Evolutionary conservation across 2,797 vertebrate genomes (phyloP).

Genomic region (Pseudochirops cupreus): DNA sequence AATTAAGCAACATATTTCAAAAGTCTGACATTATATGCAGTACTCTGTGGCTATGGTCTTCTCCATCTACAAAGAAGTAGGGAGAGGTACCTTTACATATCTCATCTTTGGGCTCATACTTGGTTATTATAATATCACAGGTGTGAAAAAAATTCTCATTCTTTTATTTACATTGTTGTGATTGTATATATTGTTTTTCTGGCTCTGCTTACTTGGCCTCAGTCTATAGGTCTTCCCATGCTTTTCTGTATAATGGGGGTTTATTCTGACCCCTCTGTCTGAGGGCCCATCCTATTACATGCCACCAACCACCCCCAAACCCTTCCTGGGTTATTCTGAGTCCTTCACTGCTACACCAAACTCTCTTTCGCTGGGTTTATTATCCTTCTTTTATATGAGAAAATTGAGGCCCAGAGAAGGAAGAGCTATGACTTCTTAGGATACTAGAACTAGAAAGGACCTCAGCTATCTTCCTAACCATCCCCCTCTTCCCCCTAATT

Average conservation of each 20-base stretch:
- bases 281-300: background rate
- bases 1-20: background rate
- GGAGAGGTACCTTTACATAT: background rate
- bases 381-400: background rate
- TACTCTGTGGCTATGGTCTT: background rate
- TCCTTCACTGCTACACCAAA: background rate
- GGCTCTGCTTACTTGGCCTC: background rate
- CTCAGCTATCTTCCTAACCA: background rate
- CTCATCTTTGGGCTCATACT: background rate
- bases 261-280: background rate
- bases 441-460: background rate
- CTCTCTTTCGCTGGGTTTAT: background rate
- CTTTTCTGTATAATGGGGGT: background rate
- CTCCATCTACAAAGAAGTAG: background rate
- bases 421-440: background rate
- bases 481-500: background rate
- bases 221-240: background rate
- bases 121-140: background rate
- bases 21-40: background rate
- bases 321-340: background rate
- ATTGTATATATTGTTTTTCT: background rate
- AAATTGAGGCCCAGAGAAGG: background rate
- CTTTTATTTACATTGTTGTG: background rate
- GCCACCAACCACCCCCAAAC: background rate
- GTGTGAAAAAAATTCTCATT: background rate